A percentile compares a stretch with the other conserved stretches of the same genome.
phyloP scores from a whole-genome alignment of 2,888 invertebrate genomes.

The Panzeria rudis region DNA sequence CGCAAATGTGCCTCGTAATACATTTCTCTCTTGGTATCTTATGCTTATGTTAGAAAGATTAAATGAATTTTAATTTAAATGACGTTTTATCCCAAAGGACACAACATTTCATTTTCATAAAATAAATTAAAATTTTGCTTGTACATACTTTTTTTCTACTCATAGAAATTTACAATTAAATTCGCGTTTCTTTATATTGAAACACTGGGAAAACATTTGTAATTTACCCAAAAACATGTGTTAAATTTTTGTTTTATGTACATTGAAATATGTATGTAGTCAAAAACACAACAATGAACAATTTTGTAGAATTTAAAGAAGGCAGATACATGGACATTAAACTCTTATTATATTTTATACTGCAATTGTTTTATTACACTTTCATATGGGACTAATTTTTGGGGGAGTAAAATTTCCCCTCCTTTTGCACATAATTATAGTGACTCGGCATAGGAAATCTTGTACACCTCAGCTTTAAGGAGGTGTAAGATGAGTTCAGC shows the following conservation, averaged over 20 bases:
- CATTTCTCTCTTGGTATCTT: background rate
- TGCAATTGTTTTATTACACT: too few species aligned
- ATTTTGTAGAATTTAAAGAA: too few species aligned
- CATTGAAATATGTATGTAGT: too few species aligned
- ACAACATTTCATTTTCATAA: slow-evolving; percentile 45
- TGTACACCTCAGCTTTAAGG: too few species aligned
- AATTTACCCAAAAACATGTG: slow-evolving; percentile 29
- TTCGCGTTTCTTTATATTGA: slow-evolving; percentile 45
- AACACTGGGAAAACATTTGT: slow-evolving; percentile 42
- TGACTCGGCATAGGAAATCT: too few species aligned
- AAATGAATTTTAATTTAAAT: slow-evolving; percentile 69
- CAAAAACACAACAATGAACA: too few species aligned
- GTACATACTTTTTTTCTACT: slow-evolving; percentile 1
- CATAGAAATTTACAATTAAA: background rate
- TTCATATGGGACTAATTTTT: too few species aligned
- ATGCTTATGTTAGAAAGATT: slow-evolving; percentile 48
- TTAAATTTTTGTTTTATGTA: background rate
- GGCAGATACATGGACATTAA: too few species aligned
- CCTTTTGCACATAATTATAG: too few species aligned
- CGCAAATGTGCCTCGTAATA: background rate
- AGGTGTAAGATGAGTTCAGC: too few species aligned
- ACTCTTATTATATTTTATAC: too few species aligned
- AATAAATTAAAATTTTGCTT: slow-evolving; percentile 55
- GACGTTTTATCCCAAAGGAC: slow-evolving; percentile 64
- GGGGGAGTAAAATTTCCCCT: too few species aligned